Evolutionary conservation across 2,113 vertebrate genomes (phyloP), one percentile per base, ranked within the genome.

Genomic region (Planiliza haematocheilus): DNA sequence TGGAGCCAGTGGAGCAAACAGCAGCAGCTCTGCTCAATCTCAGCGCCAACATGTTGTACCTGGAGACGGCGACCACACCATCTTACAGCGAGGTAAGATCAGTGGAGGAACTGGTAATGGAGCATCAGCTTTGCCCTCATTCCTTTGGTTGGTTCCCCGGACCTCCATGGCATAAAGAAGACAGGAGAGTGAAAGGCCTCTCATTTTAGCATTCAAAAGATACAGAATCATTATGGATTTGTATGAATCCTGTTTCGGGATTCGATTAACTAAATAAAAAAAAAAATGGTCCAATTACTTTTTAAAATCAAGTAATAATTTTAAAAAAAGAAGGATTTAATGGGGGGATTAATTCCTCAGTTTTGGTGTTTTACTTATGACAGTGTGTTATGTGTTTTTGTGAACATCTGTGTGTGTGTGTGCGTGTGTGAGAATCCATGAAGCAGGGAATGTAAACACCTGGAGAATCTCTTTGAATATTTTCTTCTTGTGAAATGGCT

Each of bases 41-140:
- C 86, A 96, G 97, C 93, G 97, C 97, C 95, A 99, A 96, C 95
- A 99, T 99, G 97, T 97, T 99, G 96, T 99, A 99, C 94, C 95
- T 99, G 92, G 98, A 99, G 94, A 98, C 96, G 91, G 97, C 95
- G 89, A 93, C 95, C 89, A 94, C 97, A 78, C 93, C 96, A 84
- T 95, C 98, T 61, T 99, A 98, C 95, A 98, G 91, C 77, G 98
- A 99, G 98, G 98, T 99, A 98, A 98, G 96, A 82, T 49, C 70
- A 50, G 7, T 16, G 37, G 14, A 9, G 11, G 7, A 37, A 14
- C 58, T 20, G 37, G 8, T 18, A 18, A 16, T 1, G 17, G 30
- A 63, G 46, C 70, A n/a, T 58, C 60, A 17, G 21, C 52, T 21
- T 72, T 10, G 10, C 13, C 7, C 63, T 45, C 49, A 12, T 42